Conservation (phyloP, 2,888 invertebrate genomes). For the Ceraclea dissimilis region DNA sequence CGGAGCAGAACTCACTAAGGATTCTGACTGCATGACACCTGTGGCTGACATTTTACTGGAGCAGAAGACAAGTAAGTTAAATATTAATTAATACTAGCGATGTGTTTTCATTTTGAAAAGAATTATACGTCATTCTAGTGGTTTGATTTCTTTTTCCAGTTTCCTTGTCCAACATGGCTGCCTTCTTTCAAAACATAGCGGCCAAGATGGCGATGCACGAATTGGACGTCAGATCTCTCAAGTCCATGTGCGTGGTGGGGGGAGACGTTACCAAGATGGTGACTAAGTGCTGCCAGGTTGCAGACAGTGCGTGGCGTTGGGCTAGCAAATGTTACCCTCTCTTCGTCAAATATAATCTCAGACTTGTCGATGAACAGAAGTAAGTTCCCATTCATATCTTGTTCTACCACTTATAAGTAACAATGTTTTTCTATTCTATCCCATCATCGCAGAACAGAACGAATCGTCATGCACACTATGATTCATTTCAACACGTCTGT, state of each 20-base stretch:
- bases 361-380: slow-evolving; percentile 11
- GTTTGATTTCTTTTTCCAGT: not conserved
- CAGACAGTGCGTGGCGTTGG: slow-evolving; percentile 13
- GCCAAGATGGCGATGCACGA: slow-evolving; percentile 6
- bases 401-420: no score
- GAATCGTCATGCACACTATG: not conserved
- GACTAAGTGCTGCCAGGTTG: slow-evolving; percentile 10
- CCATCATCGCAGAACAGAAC: not conserved
- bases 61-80: slow-evolving; percentile 1
- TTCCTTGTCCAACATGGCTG: not conserved
- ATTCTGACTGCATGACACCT: not conserved
- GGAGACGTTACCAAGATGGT: slow-evolving; percentile 16
- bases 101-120: no score
- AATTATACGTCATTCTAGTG: no score
- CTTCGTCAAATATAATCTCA: slow-evolving; percentile 16
- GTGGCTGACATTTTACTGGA: slow-evolving; percentile 3
- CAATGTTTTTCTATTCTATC: not conserved
- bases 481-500: not conserved
- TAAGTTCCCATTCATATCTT: not conserved
- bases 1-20: not conserved
- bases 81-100: not conserved
- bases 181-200: not conserved
- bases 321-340: slow-evolving; percentile 3
- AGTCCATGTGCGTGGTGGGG: slow-evolving; percentile 4
- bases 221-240: not conserved